Base-by-base conservation (phyloP, 2,113 vertebrate species). In the Cephalopterus ornatus region DNA sequence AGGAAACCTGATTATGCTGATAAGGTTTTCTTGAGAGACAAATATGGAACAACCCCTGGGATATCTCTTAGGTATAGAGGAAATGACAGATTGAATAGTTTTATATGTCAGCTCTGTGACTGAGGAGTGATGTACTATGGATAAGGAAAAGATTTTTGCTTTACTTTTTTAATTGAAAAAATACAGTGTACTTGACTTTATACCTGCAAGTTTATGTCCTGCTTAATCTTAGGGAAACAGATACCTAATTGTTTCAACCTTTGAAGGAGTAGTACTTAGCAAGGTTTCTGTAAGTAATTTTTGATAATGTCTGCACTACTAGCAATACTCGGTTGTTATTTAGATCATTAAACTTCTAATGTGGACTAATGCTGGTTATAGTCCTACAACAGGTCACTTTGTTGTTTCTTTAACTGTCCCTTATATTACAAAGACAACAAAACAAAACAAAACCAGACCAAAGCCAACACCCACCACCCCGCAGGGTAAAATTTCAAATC, bases 381-480 rank as follows among this genome's bases (percentile, higher is more conserved):
- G n/a, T 3, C n/a, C 26, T 80, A 55, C 10, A 71, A 56, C 4
- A 47, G 9, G 6, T 55, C 10, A 55, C 14, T 76, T 59, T 15
- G 3, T 30, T 77, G 11, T 49, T 88, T 86, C 33, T 94, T 32
- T 53, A 41, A n/a, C 37, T 77, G 33, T 41, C 15, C 5, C 13
- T 33, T 53, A 12, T 41, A 37, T 49, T 66, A 50, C 8, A 52
- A n/a, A 47, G 18, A 53, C 17, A 47, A 50, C 8, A 27, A 86
- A 81, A 47, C 9, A 18, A 85, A 80, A 46, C 8, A 6, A 71
- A 80, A 53, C 1, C 14, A 15, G 50, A 85, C 33, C 35, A 65
- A 65, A 78, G 14, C 3, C 28, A 52, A n/a, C 1, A 5, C 0
- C 6, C 5, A 52, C 3, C 33, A 59, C 22, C 14, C 56, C 12